A percentile compares a stretch with the other conserved stretches of the same genome.
phyloP scores from a whole-genome alignment of 2,113 vertebrate species.

The Pachypanchax playfairii region DNA sequence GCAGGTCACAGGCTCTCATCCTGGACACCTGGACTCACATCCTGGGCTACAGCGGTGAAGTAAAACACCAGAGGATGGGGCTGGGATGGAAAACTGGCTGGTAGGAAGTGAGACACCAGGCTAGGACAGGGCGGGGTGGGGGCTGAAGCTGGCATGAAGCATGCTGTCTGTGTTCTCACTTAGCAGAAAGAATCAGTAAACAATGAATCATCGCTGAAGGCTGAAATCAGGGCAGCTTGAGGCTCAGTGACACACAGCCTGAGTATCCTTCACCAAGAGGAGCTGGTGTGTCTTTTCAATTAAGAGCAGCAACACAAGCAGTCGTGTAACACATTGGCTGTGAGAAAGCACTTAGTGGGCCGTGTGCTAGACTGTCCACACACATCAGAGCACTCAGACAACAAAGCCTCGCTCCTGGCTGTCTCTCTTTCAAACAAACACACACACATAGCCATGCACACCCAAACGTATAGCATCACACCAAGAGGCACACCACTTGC shows the following conservation, averaged over 20 bases:
- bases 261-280: slow-evolving; percentile 52
- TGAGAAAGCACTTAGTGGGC: slow-evolving; percentile 69
- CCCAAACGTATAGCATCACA: slow-evolving; percentile 65
- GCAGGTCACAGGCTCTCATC: slow-evolving; percentile 69
- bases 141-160: slow-evolving; percentile 43
- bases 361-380: slow-evolving; percentile 62
- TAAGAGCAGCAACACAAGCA: slow-evolving; percentile 57
- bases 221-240: slow-evolving; percentile 36
- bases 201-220: slow-evolving; percentile 61
- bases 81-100: slow-evolving; percentile 31
- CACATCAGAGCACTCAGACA: slow-evolving; percentile 81
- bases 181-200: slow-evolving; percentile 63
- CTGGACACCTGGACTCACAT: slow-evolving; percentile 76
- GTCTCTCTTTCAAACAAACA: slow-evolving; percentile 79
- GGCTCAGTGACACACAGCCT: slow-evolving; percentile 35
- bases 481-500: slow-evolving; percentile 52
- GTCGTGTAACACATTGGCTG: slow-evolving; percentile 66
- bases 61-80: slow-evolving; percentile 22
- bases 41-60: slow-evolving; percentile 63
- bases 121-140: slow-evolving; percentile 14
- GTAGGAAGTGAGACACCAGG: slow-evolving; percentile 59
- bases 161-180: slow-evolving; percentile 55
- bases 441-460: slow-evolving; percentile 73
- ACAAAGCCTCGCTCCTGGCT: slow-evolving; percentile 81
- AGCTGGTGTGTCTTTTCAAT: slow-evolving; percentile 72